A percentile compares a stretch with the other conserved stretches of the same genome.
Conservation (phyloP, 2,113 vertebrate species). For the Dendrocopos noguchii region DNA sequence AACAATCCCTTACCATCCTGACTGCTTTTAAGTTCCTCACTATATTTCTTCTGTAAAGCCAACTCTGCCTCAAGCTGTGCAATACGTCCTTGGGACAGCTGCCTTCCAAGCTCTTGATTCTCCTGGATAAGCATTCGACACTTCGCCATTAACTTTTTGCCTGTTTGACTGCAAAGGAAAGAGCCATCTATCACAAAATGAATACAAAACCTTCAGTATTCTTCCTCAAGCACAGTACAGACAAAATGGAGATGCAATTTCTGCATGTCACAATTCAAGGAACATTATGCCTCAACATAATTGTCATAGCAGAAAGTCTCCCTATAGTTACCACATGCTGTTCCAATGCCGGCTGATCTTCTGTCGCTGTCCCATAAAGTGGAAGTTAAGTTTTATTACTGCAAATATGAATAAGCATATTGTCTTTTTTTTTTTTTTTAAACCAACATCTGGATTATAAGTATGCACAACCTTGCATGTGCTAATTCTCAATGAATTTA, state of each 20-base stretch:
- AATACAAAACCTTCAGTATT: constrained; percentile 73
- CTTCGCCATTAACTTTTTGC: constrained; percentile 99
- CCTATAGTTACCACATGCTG: constrained; percentile 69
- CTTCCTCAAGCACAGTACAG: constrained; percentile 66
- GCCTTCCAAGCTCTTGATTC: constrained; percentile 98
- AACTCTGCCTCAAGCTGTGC: constrained; percentile 99
- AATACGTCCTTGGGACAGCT: constrained; percentile 98
- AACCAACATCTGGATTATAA: constrained; percentile 44
- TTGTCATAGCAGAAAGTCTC: constrained; percentile 64
- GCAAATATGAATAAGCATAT: constrained; percentile 67
- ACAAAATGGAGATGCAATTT: constrained; percentile 59
- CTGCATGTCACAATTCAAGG: constrained; percentile 57
- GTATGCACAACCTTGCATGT: constrained; percentile 8
- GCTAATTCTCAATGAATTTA: constrained; percentile 2
- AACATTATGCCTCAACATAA: constrained; percentile 65
- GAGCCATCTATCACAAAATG: constrained; percentile 95
- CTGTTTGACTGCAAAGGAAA: constrained; percentile 99
- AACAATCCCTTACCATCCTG: constrained; percentile 93
- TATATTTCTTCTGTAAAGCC: constrained; percentile 99
- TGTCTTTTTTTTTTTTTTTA: constrained; percentile 24
- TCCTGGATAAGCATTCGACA: constrained; percentile 99
- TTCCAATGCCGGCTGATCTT: constrained; percentile 65
- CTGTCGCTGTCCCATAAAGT: constrained; percentile 57
- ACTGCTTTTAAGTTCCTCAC: constrained; percentile 99
- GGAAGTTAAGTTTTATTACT: constrained; percentile 71